A percentile compares a stretch with the other conserved stretches of the same genome.
phyloP scores from a whole-genome alignment of 2,888 invertebrate species.

The Pyrrhosoma nymphula region DNA sequence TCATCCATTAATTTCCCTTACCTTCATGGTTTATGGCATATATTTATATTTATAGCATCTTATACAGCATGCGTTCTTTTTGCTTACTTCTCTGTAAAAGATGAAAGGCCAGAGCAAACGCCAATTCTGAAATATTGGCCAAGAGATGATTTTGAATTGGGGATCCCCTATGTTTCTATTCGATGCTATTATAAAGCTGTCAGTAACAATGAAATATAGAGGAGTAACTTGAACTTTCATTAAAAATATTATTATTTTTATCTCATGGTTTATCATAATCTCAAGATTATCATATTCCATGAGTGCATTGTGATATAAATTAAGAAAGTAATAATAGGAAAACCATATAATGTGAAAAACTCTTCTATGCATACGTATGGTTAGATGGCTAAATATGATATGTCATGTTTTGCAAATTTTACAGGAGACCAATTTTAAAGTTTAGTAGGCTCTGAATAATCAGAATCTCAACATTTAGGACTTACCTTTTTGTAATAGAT shows the following conservation, averaged over 20 bases:
- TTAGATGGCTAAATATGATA: no score
- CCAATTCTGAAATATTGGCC: conserved; percentile 89
- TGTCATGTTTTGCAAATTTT: no score
- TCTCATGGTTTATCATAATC: no score
- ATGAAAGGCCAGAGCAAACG: conserved; percentile 85
- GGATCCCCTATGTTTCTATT: conserved; percentile 87
- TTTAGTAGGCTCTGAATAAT: no score
- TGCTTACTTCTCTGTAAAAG: conserved; percentile 88
- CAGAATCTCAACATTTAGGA: no score
- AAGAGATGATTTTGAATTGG: conserved; percentile 87
- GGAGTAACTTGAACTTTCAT: background rate
- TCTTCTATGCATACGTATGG: background rate
- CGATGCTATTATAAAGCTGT: conserved; percentile 76
- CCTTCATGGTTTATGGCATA: conserved; percentile 91
- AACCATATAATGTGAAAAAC: background rate
- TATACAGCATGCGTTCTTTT: conserved; percentile 88
- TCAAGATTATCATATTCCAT: background rate
- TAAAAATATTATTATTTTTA: background rate
- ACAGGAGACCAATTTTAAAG: no score
- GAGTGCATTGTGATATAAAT: background rate
- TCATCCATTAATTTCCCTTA: conserved; percentile 89
- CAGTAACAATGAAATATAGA: conserved; percentile 55
- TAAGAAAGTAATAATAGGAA: background rate
- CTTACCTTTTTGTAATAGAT: no score
- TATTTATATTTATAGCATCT: conserved; percentile 88